phyloP scores from a whole-genome alignment of 2,888 invertebrate genomes.

The Ariolimax columbianus region DNA sequence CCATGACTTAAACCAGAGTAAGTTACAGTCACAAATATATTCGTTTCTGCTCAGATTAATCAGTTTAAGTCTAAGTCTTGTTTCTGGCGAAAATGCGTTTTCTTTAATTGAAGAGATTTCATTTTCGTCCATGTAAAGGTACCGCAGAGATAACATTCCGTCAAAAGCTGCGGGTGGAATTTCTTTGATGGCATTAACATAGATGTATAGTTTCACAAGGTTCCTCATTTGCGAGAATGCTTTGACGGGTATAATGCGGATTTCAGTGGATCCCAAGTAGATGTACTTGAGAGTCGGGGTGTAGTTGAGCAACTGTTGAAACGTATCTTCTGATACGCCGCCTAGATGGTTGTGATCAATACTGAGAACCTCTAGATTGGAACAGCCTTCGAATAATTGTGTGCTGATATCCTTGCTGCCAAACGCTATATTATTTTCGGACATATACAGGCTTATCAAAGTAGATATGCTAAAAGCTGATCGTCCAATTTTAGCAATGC shows the following conservation, averaged over 20 bases:
- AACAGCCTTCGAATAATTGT: slow-evolving; percentile 32
- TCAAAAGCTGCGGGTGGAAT: slow-evolving; percentile 50
- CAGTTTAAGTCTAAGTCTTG: slow-evolving; percentile 63
- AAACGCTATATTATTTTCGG: slow-evolving; percentile 35
- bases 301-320: slow-evolving; percentile 21
- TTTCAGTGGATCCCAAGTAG: slow-evolving; percentile 8
- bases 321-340: neutral
- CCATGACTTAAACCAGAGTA: slow-evolving; percentile 65
- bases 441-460: slow-evolving; percentile 33
- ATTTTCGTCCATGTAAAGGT: slow-evolving; percentile 46
- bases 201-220: slow-evolving; percentile 18
- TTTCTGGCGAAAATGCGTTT: slow-evolving; percentile 44
- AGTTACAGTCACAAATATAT: slow-evolving; percentile 83
- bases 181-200: slow-evolving; percentile 32
- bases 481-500: slow-evolving; percentile 18
- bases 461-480: slow-evolving; percentile 20
- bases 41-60: slow-evolving; percentile 82
- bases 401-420: neutral
- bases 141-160: slow-evolving; percentile 1
- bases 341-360: slow-evolving; percentile 38
- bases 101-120: slow-evolving; percentile 46
- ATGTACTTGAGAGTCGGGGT: slow-evolving; percentile 33
- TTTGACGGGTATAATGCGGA: slow-evolving; percentile 12
- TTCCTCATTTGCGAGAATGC: slow-evolving; percentile 16
- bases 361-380: neutral